phyloP scores from a whole-genome alignment of 2,888 invertebrate genomes.

The Tineola bisselliella region DNA sequence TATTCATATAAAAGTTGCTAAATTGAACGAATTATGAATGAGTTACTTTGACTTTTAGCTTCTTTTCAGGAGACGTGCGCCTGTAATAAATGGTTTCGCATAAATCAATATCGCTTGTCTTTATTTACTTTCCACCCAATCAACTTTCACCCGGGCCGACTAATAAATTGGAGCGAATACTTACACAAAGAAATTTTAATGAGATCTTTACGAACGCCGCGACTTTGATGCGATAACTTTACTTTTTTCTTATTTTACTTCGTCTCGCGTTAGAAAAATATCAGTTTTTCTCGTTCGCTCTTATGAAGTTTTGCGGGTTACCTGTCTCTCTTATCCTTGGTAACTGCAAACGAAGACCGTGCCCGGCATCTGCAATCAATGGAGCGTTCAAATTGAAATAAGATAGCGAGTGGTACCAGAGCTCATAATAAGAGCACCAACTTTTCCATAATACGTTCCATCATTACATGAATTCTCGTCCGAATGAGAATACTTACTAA shows the following conservation, averaged over 20 bases:
- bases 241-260: constrained; percentile 45
- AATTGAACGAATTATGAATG: neutral
- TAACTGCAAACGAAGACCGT: constrained; percentile 50
- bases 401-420: constrained; percentile 55
- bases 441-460: constrained; percentile 21
- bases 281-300: constrained; percentile 31
- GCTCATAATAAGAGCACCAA: constrained; percentile 41
- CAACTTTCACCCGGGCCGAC: constrained; percentile 20
- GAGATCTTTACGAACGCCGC: constrained; percentile 54
- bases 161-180: constrained; percentile 60
- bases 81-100: constrained; percentile 26
- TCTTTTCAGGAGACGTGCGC: constrained; percentile 10
- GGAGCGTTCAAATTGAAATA: constrained; percentile 66
- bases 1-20: neutral
- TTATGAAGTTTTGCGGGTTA: constrained; percentile 21
- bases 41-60: constrained; percentile 7
- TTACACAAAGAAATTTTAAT: constrained; percentile 62
- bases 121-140: constrained; percentile 45
- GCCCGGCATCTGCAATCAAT: constrained; percentile 64
- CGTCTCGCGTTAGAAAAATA: constrained; percentile 49
- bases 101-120: constrained; percentile 44
- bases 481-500: neutral
- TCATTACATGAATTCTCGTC: constrained; percentile 4
- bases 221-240: constrained; percentile 63
- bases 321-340: constrained; percentile 33